Evolutionary conservation across 2,797 vertebrate genomes (phyloP).

Genomic region (Acanthurus lineatus): DNA sequence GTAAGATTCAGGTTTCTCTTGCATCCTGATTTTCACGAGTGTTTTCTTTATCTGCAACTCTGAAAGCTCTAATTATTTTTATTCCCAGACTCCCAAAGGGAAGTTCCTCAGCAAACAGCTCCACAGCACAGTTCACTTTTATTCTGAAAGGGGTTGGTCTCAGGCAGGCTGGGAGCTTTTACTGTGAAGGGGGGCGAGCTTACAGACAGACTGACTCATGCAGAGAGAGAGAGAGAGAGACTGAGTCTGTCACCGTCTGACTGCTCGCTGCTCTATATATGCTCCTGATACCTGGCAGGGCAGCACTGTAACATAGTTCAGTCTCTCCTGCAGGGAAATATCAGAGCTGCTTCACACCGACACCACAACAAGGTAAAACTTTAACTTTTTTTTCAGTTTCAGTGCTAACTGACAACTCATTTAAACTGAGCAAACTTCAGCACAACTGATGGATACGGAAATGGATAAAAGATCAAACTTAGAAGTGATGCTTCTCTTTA

Average conservation of each 20-base stretch:
- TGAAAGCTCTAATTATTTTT: slow-evolving; percentile 31
- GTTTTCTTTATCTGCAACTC: slow-evolving; percentile 3
- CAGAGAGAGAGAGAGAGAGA: slow-evolving; percentile 45
- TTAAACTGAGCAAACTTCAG: not conserved
- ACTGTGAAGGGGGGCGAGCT: slow-evolving; percentile 76
- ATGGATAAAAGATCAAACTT: not conserved
- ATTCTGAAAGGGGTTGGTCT: slow-evolving; percentile 84
- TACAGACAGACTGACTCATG: slow-evolving; percentile 80
- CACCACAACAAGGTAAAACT: slow-evolving; percentile 73
- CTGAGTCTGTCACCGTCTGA: slow-evolving; percentile 81
- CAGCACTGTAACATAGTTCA: slow-evolving; percentile 50
- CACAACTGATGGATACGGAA: not conserved
- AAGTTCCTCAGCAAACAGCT: slow-evolving; percentile 32
- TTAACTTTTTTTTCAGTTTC: slow-evolving; percentile 1
- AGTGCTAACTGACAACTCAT: slow-evolving; percentile 22
- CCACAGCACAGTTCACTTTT: slow-evolving; percentile 78
- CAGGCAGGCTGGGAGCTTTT: slow-evolving; percentile 60
- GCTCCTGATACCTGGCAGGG: slow-evolving; percentile 82
- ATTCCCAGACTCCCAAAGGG: slow-evolving; percentile 3
- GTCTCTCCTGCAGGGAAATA: slow-evolving; percentile 70
- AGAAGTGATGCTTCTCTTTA: slow-evolving; percentile 2
- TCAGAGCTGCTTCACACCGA: slow-evolving; percentile 42
- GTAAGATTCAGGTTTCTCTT: slow-evolving; percentile 20
- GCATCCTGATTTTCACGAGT: not conserved
- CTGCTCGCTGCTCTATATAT: slow-evolving; percentile 86